A percentile compares a stretch with the other conserved stretches of the same genome.
phyloP scores from a whole-genome alignment of 64 coral and sea anemone genomes.

The Montipora foliosa region DNA sequence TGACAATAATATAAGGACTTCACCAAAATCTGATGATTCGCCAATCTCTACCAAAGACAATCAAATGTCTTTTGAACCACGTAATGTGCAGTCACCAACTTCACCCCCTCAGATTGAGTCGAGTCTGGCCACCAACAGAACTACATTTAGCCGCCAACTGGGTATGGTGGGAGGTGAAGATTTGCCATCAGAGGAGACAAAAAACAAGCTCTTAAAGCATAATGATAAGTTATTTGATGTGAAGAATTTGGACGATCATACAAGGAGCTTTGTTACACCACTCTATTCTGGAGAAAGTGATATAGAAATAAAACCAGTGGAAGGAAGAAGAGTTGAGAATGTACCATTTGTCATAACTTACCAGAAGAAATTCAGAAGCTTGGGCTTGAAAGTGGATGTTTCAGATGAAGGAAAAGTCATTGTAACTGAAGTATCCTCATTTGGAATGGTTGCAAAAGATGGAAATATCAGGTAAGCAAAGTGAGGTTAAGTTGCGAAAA shows the following conservation, averaged over 20 bases:
- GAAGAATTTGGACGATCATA: background rate
- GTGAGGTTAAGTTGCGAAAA: background rate
- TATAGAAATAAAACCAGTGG: background rate
- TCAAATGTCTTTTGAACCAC: background rate
- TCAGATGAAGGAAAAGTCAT: conserved; percentile 36
- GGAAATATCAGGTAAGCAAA: conserved; percentile 89
- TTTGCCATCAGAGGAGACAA: background rate
- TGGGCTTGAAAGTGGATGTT: conserved; percentile 68
- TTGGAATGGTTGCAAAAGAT: conserved; percentile 91
- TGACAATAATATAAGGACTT: background rate
- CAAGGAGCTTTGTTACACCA: background rate
- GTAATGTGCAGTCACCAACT: background rate
- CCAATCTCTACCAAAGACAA: background rate
- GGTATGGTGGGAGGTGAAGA: background rate
- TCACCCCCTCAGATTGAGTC: background rate
- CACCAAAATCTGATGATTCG: background rate
- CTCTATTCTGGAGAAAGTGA: background rate
- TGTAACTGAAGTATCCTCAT: conserved; percentile 68
- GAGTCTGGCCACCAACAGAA: background rate
- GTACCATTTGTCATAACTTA: conserved; percentile 86
- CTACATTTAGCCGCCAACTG: background rate
- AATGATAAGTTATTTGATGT: background rate
- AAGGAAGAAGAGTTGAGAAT: conserved; percentile 72
- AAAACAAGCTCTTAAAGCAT: background rate
- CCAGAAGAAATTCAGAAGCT: conserved; percentile 79